Conservation (phyloP, 2,113 vertebrate genomes). For the Oceanodroma tethys region DNA sequence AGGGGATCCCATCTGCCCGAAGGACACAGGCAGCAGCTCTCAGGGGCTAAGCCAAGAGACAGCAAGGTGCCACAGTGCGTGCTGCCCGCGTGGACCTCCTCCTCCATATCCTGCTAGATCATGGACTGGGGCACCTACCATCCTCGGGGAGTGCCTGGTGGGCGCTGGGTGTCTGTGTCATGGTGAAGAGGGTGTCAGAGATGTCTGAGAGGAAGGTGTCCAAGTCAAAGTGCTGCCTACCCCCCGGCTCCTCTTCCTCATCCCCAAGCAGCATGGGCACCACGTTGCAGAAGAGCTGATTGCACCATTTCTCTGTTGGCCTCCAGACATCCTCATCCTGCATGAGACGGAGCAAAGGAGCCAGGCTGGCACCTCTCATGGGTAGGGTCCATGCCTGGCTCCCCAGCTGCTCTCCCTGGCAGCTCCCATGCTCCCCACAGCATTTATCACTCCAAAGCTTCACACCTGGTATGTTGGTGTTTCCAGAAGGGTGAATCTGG, state of each 20-base stretch:
- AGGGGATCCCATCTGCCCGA: neutral
- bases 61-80: neutral
- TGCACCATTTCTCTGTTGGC: conserved; percentile 84
- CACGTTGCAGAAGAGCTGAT: conserved; percentile 85
- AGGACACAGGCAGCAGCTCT: neutral
- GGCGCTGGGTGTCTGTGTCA: conserved; percentile 81
- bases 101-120: neutral
- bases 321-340: conserved; percentile 78
- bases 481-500: neutral
- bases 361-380: accelerated
- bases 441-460: neutral
- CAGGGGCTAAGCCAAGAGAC: neutral
- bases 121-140: conserved; percentile 70
- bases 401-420: neutral
- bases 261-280: conserved; percentile 78
- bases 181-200: conserved; percentile 98
- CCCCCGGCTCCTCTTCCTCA: conserved; percentile 66
- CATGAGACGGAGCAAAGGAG: neutral
- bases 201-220: conserved; percentile 93
- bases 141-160: conserved; percentile 75
- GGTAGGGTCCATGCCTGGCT: neutral
- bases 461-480: neutral
- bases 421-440: neutral
- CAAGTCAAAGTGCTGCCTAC: conserved; percentile 87
- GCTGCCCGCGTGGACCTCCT: neutral